Conservation (phyloP, 2,113 vertebrate species). For the Pterocles orientalis region DNA sequence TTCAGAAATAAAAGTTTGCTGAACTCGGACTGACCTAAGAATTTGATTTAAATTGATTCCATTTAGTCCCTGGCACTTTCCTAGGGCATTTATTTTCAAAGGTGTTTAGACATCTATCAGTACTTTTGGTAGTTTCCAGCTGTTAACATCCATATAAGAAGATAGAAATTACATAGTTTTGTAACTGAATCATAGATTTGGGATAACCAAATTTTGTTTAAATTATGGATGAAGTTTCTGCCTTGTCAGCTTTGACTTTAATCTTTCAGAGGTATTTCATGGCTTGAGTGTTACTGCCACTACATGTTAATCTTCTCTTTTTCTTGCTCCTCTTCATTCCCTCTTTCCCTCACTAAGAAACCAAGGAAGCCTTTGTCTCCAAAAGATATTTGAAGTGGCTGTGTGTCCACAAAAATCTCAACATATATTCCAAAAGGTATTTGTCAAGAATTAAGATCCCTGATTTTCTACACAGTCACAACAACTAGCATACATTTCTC, state of each 20-base stretch:
- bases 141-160: background rate
- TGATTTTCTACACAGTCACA: background rate
- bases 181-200: background rate
- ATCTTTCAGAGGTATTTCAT: background rate
- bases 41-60: conserved; percentile 39
- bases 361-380: background rate
- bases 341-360: background rate
- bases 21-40: conserved; percentile 25
- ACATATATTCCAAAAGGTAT: background rate
- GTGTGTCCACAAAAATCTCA: background rate
- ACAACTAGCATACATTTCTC: background rate
- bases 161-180: conserved; percentile 13
- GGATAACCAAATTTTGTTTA: background rate
- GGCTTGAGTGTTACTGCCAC: background rate
- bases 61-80: conserved; percentile 36
- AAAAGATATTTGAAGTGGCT: background rate
- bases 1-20: conserved; percentile 25
- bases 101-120: conserved; percentile 23
- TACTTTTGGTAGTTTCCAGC: conserved; percentile 30
- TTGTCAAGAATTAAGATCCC: background rate
- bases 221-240: background rate
- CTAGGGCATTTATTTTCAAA: conserved; percentile 39
- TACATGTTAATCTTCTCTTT: background rate
- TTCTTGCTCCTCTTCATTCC: background rate
- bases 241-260: background rate